A percentile compares a stretch with the other conserved stretches of the same genome.
Evolutionary conservation across 2,888 invertebrate species (phyloP).

Genomic region (Petrolisthes manimaculis): DNA sequence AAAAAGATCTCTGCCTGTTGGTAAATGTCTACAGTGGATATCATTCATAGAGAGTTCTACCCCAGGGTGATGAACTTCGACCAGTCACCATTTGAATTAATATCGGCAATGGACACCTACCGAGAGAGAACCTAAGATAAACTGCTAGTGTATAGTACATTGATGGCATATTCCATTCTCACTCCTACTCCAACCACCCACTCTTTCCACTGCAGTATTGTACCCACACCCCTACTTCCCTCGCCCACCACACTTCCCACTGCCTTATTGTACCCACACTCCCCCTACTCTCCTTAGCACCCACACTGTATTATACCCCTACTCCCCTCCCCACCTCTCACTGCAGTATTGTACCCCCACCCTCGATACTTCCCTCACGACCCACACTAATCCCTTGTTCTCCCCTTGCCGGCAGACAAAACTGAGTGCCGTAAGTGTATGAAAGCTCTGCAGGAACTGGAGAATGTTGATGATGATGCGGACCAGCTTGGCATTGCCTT

Average conservation of each 20-base stretch:
- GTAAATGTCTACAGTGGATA: too few species aligned
- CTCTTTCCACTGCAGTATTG: not conserved
- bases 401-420: conserved; percentile 78
- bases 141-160: too few species aligned
- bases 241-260: not conserved
- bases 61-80: too few species aligned
- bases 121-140: too few species aligned
- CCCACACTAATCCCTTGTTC: not conserved
- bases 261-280: not conserved
- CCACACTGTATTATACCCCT: not conserved
- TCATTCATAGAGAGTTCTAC: too few species aligned
- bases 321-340: not conserved
- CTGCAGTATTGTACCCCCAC: not conserved
- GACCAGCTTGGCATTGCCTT: conserved; percentile 94
- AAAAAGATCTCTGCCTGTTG: too few species aligned
- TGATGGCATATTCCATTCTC: not conserved
- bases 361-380: not conserved
- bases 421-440: conserved; percentile 92
- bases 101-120: too few species aligned
- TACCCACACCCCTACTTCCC: not conserved
- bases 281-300: not conserved
- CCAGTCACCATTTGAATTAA: too few species aligned
- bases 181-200: too few species aligned
- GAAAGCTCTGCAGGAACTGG: conserved; percentile 89
- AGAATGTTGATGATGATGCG: conserved; percentile 94